Percentiles rank a stretch among this genome's conserved stretches.
Evolutionary conservation across 2,797 vertebrate species (phyloP).

Genomic region (Premnoplex brunnescens): DNA sequence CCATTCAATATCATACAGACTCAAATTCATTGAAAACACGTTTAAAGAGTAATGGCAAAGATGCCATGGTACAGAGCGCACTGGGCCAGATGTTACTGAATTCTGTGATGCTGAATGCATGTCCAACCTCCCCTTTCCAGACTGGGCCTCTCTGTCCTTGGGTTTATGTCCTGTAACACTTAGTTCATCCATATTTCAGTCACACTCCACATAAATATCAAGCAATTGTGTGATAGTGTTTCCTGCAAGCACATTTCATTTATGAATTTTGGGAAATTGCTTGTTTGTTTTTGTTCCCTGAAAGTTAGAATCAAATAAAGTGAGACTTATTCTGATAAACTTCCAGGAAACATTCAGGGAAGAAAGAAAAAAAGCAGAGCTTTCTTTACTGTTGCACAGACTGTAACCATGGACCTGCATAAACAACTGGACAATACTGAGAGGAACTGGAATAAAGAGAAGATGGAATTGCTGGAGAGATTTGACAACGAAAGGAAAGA

Average conservation of each 20-base stretch:
- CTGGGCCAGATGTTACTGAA: background rate
- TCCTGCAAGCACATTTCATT: background rate
- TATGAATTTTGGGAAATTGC: background rate
- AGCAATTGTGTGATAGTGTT: background rate
- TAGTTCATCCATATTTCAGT: background rate
- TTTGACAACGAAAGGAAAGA: constrained; percentile 94
- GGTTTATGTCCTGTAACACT: background rate
- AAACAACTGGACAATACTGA: constrained; percentile 86
- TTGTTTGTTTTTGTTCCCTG: background rate
- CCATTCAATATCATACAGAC: background rate
- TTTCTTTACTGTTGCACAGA: constrained; percentile 77
- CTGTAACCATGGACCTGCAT: constrained; percentile 87
- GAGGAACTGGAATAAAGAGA: constrained; percentile 89
- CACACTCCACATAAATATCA: background rate
- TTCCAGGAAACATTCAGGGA: constrained; percentile 72
- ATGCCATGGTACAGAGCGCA: background rate
- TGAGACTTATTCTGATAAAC: constrained; percentile 68
- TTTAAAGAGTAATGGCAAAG: background rate
- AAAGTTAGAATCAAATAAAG: constrained; percentile 78
- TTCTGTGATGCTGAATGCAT: background rate
- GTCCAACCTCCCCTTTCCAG: background rate
- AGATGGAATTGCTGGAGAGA: constrained; percentile 90
- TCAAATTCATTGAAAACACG: background rate
- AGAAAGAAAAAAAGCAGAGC: constrained; percentile 80
- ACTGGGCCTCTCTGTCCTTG: background rate